Percentiles rank a stretch among this genome's conserved stretches.
Conservation (phyloP, 2,888 invertebrate species). For the Brachynemurus nebulosus region DNA sequence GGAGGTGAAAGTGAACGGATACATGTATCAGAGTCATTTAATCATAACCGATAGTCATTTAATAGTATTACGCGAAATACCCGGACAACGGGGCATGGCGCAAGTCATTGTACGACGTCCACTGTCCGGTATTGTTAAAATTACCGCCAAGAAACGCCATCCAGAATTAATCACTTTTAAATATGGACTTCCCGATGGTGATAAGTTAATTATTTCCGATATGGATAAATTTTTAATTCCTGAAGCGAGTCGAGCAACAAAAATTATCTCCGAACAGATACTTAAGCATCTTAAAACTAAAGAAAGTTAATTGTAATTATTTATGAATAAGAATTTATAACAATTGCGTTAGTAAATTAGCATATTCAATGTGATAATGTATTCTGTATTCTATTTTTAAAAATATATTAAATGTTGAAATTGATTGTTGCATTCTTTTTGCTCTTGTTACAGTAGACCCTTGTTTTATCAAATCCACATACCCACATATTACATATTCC, state of each 20-base stretch:
- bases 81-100: constrained; percentile 62
- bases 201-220: constrained; percentile 67
- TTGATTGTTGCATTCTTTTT: too few relatives aligned
- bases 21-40: constrained; percentile 76
- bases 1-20: constrained; percentile 81
- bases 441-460: too few relatives aligned
- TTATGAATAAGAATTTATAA: too few relatives aligned
- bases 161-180: constrained; percentile 96
- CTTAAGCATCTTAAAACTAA: constrained; percentile 41
- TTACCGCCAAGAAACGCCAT: constrained; percentile 89
- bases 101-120: constrained; percentile 79
- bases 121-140: constrained; percentile 85
- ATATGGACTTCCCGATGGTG: constrained; percentile 76
- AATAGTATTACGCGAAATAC: constrained; percentile 68
- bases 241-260: constrained; percentile 79
- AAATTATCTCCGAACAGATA: constrained; percentile 81
- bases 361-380: too few relatives aligned
- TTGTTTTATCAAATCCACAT: too few relatives aligned
- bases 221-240: constrained; percentile 89
- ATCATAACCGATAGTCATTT: constrained; percentile 77
- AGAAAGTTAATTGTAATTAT: constrained; percentile 16
- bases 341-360: too few relatives aligned
- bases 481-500: too few relatives aligned
- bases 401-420: too few relatives aligned
- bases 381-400: too few relatives aligned